Conservation (phyloP, 1,140 invertebrate species). For the Arion vulgaris region DNA sequence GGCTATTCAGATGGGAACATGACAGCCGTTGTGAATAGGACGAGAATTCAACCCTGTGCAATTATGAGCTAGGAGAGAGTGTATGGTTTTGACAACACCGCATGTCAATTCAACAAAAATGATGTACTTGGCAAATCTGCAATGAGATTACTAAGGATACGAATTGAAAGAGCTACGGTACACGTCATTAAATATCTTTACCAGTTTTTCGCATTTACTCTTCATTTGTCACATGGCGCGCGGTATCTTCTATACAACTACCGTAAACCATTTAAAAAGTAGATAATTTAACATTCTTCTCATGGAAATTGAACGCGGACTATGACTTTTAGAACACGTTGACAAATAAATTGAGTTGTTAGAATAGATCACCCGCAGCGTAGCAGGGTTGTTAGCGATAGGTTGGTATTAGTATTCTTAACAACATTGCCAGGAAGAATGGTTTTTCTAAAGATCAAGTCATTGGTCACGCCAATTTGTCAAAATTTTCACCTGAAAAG, state of each 20-base stretch:
- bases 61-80: slow-evolving; percentile 3
- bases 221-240: background rate
- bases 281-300: background rate
- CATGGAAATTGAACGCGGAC: background rate
- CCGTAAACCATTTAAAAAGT: background rate
- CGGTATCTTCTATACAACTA: background rate
- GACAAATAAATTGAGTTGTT: background rate
- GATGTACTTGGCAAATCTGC: background rate
- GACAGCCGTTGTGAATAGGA: background rate
- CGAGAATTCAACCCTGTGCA: background rate
- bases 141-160: background rate
- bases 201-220: background rate
- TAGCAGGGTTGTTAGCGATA: background rate
- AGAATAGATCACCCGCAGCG: background rate
- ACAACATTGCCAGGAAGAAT: background rate
- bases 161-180: background rate
- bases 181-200: slow-evolving; percentile 3
- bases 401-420: background rate
- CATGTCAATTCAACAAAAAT: background rate
- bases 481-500: too few species aligned
- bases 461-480: too few species aligned
- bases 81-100: background rate
- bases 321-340: background rate
- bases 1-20: background rate
- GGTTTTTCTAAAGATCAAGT: too few species aligned